A percentile compares a stretch with the other conserved stretches of the same genome.
phyloP scores from a whole-genome alignment of 2,113 vertebrate species.

The Actenoides lindsayi region DNA sequence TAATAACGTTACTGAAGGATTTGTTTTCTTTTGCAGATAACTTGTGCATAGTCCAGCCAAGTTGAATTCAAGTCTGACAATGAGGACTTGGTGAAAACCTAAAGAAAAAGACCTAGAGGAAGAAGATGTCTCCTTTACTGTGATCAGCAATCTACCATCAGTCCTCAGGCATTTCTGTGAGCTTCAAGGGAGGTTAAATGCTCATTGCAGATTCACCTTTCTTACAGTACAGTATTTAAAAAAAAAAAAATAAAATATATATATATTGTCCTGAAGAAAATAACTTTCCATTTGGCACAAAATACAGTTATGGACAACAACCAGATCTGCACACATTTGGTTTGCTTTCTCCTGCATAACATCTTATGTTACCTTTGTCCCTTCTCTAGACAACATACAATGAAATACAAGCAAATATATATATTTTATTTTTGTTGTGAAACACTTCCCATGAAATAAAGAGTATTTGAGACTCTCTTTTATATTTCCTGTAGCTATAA shows the following conservation, averaged over 20 bases:
- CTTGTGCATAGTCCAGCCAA: neutral
- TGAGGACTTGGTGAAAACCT: neutral
- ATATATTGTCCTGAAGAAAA: neutral
- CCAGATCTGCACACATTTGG: neutral
- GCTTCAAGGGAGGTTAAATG: neutral
- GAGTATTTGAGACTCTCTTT: neutral
- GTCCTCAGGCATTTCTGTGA: neutral
- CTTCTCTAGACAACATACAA: neutral
- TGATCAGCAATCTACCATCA: neutral
- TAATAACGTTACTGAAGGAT: neutral
- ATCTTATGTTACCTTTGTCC: neutral
- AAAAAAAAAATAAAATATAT: neutral
- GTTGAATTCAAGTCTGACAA: neutral
- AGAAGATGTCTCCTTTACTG: neutral
- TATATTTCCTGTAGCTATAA: slow-evolving; percentile 3
- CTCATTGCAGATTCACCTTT: accelerated
- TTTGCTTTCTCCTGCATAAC: neutral
- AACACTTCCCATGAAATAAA: neutral
- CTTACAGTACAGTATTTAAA: neutral
- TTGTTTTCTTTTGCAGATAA: neutral
- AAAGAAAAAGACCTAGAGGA: neutral
- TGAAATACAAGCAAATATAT: neutral
- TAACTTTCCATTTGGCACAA: neutral
- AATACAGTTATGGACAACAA: neutral
- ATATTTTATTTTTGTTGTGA: neutral